Percentiles rank a stretch among this genome's conserved stretches.
These are phyloP conservation scores for Gymnobelideus leadbeateri DNA, from an alignment of 2,113 vertebrate genomes.

Conservation along the genomic window DNA sequence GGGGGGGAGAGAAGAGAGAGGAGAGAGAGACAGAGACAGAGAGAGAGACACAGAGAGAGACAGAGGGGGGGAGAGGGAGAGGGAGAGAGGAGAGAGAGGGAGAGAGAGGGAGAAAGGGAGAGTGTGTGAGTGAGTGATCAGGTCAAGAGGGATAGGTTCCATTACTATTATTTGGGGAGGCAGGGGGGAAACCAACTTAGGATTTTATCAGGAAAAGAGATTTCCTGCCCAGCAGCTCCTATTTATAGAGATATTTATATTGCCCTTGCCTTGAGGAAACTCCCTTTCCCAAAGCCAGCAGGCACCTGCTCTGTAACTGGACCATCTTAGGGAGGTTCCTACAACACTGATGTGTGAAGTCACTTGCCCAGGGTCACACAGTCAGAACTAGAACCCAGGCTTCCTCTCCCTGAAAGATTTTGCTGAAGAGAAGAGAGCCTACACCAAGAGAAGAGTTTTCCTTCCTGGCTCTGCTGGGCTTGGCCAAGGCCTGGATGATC, in stretches of 20 bases:
- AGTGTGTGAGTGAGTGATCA: background rate
- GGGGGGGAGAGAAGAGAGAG: too few relatives aligned
- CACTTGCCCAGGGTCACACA: background rate
- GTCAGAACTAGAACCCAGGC: background rate
- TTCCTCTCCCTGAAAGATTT: background rate
- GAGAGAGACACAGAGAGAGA: too few relatives aligned
- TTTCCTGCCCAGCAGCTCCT: background rate
- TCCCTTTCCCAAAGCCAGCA: background rate
- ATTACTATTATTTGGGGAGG: background rate
- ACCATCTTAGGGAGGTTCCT: background rate
- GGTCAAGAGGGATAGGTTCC: background rate
- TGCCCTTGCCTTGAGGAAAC: background rate
- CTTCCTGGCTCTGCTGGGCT: background rate
- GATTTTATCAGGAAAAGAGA: background rate
- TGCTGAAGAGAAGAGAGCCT: background rate
- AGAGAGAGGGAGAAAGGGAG: too few relatives aligned
- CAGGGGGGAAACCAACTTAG: background rate
- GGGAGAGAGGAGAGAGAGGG: too few relatives aligned
- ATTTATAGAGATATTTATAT: background rate
- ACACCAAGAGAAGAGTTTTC: background rate
- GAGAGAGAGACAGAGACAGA: too few relatives aligned
- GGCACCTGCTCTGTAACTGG: background rate
- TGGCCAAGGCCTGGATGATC: background rate
- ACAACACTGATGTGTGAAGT: background rate
- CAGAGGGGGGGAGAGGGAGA: too few relatives aligned